Percentiles rank a stretch among this genome's conserved stretches.
These are phyloP conservation scores for Lanius ludovicianus DNA, from an alignment of 2,113 vertebrate species.

Conservation along the genomic window DNA sequence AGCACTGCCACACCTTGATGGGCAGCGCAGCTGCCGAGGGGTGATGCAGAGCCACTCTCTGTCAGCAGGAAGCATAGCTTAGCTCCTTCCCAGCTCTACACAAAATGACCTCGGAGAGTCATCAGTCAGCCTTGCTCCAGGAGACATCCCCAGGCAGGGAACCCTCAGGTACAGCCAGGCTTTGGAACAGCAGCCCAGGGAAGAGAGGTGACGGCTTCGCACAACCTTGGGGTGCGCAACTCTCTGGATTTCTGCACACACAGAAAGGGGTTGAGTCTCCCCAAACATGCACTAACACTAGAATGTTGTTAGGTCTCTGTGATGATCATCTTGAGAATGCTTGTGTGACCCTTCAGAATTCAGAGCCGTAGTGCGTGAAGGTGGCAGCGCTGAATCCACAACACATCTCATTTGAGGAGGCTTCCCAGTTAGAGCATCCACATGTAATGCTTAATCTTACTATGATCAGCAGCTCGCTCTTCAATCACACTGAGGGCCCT, in stretches of 20 bases:
- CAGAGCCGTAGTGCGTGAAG: rapidly evolving
- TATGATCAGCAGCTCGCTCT: background rate
- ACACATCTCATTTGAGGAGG: background rate
- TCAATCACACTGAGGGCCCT: background rate
- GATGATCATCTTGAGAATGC: background rate
- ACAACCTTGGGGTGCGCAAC: background rate
- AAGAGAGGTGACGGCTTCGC: rapidly evolving
- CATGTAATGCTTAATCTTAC: background rate
- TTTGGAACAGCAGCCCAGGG: background rate
- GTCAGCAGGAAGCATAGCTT: rapidly evolving
- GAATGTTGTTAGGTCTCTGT: background rate
- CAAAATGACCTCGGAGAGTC: background rate
- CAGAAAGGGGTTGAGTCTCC: background rate
- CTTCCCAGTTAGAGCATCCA: background rate
- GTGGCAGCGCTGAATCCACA: background rate
- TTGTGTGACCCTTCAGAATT: background rate
- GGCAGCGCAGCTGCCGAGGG: background rate
- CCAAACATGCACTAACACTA: background rate
- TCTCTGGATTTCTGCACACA: background rate
- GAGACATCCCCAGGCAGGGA: background rate
- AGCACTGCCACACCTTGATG: background rate
- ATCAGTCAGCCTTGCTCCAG: rapidly evolving
- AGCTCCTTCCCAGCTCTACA: background rate
- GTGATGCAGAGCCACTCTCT: rapidly evolving
- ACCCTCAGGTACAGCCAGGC: background rate